A percentile compares a stretch with the other conserved stretches of the same genome.
These are phyloP conservation scores for Synanthedon andrenaeformis DNA, from an alignment of 2,888 invertebrate genomes.

Conservation along the genomic window DNA sequence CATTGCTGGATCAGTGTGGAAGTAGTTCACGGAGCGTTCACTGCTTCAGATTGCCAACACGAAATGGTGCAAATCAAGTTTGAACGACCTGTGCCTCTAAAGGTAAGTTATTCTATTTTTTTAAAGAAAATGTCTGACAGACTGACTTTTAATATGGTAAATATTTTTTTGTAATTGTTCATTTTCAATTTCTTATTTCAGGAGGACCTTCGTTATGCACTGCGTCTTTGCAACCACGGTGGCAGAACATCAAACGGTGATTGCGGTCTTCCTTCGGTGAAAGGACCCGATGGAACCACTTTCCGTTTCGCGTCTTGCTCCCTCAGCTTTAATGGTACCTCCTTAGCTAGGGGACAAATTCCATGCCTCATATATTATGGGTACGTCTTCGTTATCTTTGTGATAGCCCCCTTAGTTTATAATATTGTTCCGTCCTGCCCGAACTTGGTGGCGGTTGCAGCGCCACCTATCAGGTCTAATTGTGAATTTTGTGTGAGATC, in stretches of 20 bases:
- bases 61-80: constrained; percentile 93
- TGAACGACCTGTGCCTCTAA: constrained; percentile 86
- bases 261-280: constrained; percentile 87
- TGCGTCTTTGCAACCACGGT: constrained; percentile 89
- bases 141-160: neutral
- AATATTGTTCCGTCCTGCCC: no score
- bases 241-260: constrained; percentile 96
- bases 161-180: no score
- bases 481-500: no score
- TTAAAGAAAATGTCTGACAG: neutral
- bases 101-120: constrained; percentile 58
- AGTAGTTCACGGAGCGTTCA: constrained; percentile 84
- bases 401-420: neutral
- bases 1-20: constrained; percentile 92
- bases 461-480: no score
- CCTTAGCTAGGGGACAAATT: constrained; percentile 93
- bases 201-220: constrained; percentile 90
- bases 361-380: constrained; percentile 92
- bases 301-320: constrained; percentile 93
- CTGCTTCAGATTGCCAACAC: constrained; percentile 86
- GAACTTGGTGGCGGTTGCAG: no score
- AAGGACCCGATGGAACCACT: constrained; percentile 92
- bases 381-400: constrained; percentile 34
- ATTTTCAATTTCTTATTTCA: constrained; percentile 25
- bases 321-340: constrained; percentile 96